These are phyloP conservation scores for Ochotona princeps DNA, from an alignment of 2,113 vertebrate genomes.

Conservation along the genomic window DNA sequence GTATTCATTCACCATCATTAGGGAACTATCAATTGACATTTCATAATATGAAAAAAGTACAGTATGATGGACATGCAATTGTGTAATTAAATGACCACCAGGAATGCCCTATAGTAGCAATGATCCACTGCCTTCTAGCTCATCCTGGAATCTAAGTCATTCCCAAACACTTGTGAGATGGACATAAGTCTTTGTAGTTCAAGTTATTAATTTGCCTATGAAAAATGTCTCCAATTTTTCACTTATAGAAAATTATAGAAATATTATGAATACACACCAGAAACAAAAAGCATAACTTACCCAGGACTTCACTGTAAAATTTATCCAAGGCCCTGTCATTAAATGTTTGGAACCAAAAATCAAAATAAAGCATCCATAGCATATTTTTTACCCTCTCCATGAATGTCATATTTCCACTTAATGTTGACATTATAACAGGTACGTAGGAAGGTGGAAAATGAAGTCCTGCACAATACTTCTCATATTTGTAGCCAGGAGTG, in stretches of 20 bases:
- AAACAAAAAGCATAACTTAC: constrained; percentile 70
- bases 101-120: too few species aligned
- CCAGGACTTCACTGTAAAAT: constrained; percentile 85
- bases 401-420: constrained; percentile 86
- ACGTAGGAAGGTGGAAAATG: constrained; percentile 86
- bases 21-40: too few species aligned
- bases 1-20: too few species aligned
- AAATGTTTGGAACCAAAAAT: constrained; percentile 1
- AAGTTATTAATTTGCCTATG: too few species aligned
- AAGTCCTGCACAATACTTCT: constrained; percentile 83
- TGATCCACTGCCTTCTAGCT: too few species aligned
- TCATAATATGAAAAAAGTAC: too few species aligned
- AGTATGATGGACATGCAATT: too few species aligned
- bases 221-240: too few species aligned
- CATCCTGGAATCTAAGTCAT: too few species aligned
- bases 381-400: constrained; percentile 82
- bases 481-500: constrained; percentile 72
- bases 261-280: background rate
- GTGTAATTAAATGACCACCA: too few species aligned
- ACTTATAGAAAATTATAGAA: background rate
- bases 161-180: too few species aligned
- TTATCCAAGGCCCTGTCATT: constrained; percentile 66
- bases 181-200: too few species aligned
- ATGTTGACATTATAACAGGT: constrained; percentile 81
- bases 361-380: constrained; percentile 79